Percentiles rank a stretch among this genome's conserved stretches.
Conservation (phyloP, 2,888 invertebrate species). For the Diaperis boleti region DNA sequence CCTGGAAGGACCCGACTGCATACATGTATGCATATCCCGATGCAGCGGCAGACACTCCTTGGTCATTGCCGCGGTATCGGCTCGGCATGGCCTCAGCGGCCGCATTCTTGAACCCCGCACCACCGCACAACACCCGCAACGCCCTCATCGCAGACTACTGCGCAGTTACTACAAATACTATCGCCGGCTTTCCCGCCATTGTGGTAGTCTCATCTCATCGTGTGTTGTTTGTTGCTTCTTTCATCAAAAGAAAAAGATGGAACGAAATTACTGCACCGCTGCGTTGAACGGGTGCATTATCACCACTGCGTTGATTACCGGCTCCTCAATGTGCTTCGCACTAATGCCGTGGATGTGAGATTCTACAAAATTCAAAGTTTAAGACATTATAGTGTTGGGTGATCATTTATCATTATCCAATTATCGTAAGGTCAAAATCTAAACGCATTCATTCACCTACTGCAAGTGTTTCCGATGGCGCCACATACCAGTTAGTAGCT, state of each 20-base stretch:
- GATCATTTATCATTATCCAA: too few species aligned
- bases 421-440: too few species aligned
- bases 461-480: too few species aligned
- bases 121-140: conserved; percentile 45
- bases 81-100: conserved; percentile 56
- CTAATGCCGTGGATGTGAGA: too few species aligned
- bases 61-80: conserved; percentile 56
- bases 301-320: not conserved
- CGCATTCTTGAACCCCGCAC: conserved; percentile 55
- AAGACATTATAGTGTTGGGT: too few species aligned
- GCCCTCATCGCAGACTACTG: conserved; percentile 46
- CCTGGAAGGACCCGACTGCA: conserved; percentile 56
- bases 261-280: conserved; percentile 35
- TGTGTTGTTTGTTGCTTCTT: conserved; percentile 42
- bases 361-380: too few species aligned
- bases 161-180: conserved; percentile 51
- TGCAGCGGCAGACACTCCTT: conserved; percentile 58
- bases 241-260: conserved; percentile 43
- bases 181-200: conserved; percentile 53
- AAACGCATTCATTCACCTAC: too few species aligned
- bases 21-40: conserved; percentile 51
- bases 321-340: not conserved
- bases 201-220: conserved; percentile 34
- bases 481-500: too few species aligned
- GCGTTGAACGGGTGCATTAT: conserved; percentile 19